Base-by-base conservation (phyloP, 2,888 invertebrate genomes). In the Venusia cambrica region DNA sequence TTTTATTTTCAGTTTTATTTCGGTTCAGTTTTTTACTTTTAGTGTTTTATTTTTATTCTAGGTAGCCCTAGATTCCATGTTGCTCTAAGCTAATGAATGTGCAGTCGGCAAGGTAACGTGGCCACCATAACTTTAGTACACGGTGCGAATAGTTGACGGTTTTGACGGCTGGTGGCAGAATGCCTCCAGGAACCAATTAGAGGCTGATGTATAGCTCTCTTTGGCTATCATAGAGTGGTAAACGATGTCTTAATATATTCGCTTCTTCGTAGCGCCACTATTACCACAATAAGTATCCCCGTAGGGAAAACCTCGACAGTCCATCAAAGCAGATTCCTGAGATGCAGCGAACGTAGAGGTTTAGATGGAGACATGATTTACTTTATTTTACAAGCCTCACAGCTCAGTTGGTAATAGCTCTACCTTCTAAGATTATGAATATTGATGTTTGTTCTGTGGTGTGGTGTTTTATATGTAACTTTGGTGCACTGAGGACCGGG, bases 61-160 rank as follows among this genome's bases (percentile, higher is more conserved):
- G 8, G 9, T 45, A 30, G 6, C 7, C 5, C 19, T 48, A 50
- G 36, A 40, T 54, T 54, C 51, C 52, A 42, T 35, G 32, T 34
- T 44, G 29, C 42, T 36, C 32, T 33, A 15, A 50, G 32, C 54
- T 65, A 62, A 68, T 64, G 67, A 65, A 70, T 61, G 60, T 46
- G 47, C 24, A 38, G 48, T 46, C 45, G 45, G 51, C 54, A 48
- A 46, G 54, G 40, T 38, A 48, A 41, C 50, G 45, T 26, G 28
- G 29, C 31, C 45, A 48, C 39, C n/a, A 24, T 18, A 5, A 19
- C 5, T 30, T 36, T 19, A n/a, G n/a, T n/a, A 35, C 27, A 16
- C 60, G 60, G 67, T 68, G 72, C 62, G 61, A 73, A 71, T 56
- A 57, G 50, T 49, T n/a, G n/a, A n/a, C n/a, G n/a, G n/a, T n/a